Conservation (phyloP, 1,140 invertebrate species). For the Polypedilum vanderplanki region DNA sequence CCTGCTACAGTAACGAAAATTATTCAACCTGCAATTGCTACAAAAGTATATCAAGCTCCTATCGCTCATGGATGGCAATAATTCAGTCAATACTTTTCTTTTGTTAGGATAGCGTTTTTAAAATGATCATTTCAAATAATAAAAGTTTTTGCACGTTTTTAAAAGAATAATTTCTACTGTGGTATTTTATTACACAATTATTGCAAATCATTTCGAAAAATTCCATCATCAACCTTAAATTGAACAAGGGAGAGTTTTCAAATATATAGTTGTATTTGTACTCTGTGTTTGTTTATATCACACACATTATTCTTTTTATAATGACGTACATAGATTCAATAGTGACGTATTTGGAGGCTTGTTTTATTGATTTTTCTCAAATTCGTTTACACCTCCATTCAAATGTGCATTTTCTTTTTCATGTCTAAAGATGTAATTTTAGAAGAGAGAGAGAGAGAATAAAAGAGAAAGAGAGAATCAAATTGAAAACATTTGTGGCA, state of each 20-base stretch:
- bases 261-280: background rate
- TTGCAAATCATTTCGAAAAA: background rate
- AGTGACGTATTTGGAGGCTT: conserved; percentile 24
- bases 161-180: background rate
- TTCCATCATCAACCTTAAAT: background rate
- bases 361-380: background rate
- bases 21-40: background rate
- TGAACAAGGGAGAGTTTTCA: too few species aligned
- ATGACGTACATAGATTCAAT: background rate
- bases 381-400: background rate
- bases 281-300: background rate
- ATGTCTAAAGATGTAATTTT: background rate
- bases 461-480: background rate
- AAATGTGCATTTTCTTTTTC: background rate
- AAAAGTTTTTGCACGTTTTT: background rate
- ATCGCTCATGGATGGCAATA: background rate
- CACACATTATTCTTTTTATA: background rate
- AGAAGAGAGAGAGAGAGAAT: too few species aligned
- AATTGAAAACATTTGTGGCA: background rate
- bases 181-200: background rate
- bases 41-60: background rate
- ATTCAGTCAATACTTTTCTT: background rate
- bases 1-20: conserved; percentile 15
- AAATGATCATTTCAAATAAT: background rate
- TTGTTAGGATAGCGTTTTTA: background rate